These are phyloP conservation scores for Caranx melampygus DNA, from an alignment of 2,113 vertebrate species.

Conservation along the genomic window DNA sequence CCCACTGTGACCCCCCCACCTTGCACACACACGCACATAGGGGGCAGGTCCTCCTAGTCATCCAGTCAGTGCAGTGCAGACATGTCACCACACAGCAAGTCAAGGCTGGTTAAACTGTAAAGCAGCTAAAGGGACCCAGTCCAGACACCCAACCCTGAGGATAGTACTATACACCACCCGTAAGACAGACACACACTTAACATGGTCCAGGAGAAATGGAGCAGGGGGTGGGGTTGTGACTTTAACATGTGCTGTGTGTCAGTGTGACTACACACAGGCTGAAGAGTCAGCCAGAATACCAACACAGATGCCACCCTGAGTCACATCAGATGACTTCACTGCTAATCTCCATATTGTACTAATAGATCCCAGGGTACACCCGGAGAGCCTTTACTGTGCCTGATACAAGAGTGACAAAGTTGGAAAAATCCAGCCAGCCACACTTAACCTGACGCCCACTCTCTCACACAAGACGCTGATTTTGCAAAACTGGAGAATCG, in stretches of 20 bases:
- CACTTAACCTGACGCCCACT: constrained; percentile 50
- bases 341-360: constrained; percentile 35
- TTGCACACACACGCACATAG: constrained; percentile 48
- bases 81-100: constrained; percentile 95
- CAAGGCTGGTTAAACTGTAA: constrained; percentile 90
- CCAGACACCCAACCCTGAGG: constrained; percentile 83
- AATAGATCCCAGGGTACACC: constrained; percentile 23
- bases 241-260: constrained; percentile 45
- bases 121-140: constrained; percentile 89
- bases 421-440: constrained; percentile 50
- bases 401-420: constrained; percentile 43
- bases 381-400: constrained; percentile 4
- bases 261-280: constrained; percentile 23
- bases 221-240: constrained; percentile 13
- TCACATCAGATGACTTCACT: constrained; percentile 60
- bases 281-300: constrained; percentile 41
- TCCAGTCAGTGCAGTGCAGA: constrained; percentile 93
- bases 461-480: constrained; percentile 57
- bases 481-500: constrained; percentile 61
- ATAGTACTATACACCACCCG: constrained; percentile 73
- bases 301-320: constrained; percentile 65
- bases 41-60: constrained; percentile 67
- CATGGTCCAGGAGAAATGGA: constrained; percentile 8
- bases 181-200: constrained; percentile 60
- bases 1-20: constrained; percentile 82